Conservation (phyloP, 2,113 vertebrate species). For the Lathamus discolor region DNA sequence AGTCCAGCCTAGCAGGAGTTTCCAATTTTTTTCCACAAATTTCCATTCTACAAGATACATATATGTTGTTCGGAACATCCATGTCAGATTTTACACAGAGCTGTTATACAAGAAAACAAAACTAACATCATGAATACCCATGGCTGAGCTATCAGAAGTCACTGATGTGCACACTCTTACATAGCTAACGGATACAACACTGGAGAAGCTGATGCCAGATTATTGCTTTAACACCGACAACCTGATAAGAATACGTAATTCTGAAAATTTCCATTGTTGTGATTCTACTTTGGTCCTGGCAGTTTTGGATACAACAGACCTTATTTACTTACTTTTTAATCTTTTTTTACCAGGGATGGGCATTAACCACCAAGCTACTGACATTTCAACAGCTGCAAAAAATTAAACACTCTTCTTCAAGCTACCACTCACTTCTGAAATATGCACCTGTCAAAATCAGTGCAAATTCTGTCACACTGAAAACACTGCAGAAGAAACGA, state of each 20-base stretch:
- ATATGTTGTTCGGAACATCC: background rate
- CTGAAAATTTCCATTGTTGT: background rate
- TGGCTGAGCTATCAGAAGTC: background rate
- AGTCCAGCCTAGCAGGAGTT: background rate
- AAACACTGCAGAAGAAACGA: background rate
- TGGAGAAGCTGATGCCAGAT: conserved; percentile 27
- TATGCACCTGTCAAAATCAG: background rate
- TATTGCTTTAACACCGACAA: conserved; percentile 40
- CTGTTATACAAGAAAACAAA: background rate
- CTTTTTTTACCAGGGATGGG: background rate
- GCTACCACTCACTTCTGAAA: background rate
- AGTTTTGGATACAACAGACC: background rate
- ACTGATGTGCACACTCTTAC: conserved; percentile 1
- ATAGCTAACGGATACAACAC: background rate
- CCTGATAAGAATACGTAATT: conserved; percentile 5
- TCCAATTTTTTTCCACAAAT: background rate
- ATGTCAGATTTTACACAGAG: background rate
- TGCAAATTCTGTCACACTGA: background rate
- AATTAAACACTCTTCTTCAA: background rate
- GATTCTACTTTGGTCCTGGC: background rate
- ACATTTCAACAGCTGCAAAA: background rate
- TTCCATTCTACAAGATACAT: background rate
- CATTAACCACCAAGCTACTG: background rate
- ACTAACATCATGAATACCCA: conserved; percentile 23
- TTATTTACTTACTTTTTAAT: background rate